Base-by-base conservation (phyloP, 2,113 vertebrate genomes). In the Colistium nudipinnis region DNA sequence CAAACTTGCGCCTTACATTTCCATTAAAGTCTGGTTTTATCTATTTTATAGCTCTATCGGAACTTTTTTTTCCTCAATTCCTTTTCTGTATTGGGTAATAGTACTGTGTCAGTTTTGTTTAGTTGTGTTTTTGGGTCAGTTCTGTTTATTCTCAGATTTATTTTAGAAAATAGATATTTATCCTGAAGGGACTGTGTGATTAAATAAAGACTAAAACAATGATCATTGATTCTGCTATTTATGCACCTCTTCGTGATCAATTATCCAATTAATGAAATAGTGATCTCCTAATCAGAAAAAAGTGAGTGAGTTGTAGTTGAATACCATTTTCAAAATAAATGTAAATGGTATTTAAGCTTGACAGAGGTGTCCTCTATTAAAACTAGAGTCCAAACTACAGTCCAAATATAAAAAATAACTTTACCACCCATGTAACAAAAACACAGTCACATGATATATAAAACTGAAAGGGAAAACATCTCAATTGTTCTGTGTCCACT, bases 371-470 rank as follows among this genome's bases (percentile, higher is more conserved):
- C n/a, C n/a, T n/a, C n/a, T n/a, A n/a, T n/a, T n/a, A n/a, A n/a
- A n/a, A n/a, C n/a, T n/a, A n/a, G n/a, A n/a, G n/a, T n/a, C n/a
- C n/a, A n/a, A n/a, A n/a, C n/a, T n/a, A n/a, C n/a, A n/a, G n/a
- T n/a, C n/a, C n/a, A n/a, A n/a, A n/a, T n/a, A 45, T 12, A 9
- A 16, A 39, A 59, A 63, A 53, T 24, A 67, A 16, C 33, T 7
- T 13, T 31, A 10, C 25, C 27, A 25, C 49, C 11, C 7, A 14
- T 62, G 47, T 67, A 65, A 52, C 2, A 74, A 14, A 74, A 56
- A 25, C 35, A 44, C 3, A 60, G 43, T 17, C 16, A 70, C 38
- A 52, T 22, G 41, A 70, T 13, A 49, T 17, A 55, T 16, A 55
- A 48, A 73, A 53, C 44, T 31, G 30, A 27, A 48, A 43, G 44